Evolutionary conservation across 2,797 vertebrate species (phyloP).

Genomic region (Xyrichtys novacula): DNA sequence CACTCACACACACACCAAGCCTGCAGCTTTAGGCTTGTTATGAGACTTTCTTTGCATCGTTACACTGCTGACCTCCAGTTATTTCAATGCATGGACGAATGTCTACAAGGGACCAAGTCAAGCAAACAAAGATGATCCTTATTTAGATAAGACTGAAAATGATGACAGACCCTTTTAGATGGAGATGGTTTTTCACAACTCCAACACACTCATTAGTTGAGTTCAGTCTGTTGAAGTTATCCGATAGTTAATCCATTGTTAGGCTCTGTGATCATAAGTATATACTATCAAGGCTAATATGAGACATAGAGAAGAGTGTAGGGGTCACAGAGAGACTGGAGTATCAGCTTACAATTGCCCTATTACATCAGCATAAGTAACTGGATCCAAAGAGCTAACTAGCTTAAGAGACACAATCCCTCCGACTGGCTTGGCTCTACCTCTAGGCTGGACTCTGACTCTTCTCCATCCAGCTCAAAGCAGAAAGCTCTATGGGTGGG

Average conservation of each 20-base stretch:
- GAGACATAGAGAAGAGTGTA: constrained; percentile 71
- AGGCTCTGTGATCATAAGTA: constrained; percentile 70
- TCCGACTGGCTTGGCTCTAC: constrained; percentile 70
- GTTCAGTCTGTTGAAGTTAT: constrained; percentile 67
- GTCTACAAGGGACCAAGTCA: constrained; percentile 42
- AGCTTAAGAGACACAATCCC: constrained; percentile 81
- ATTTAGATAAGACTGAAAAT: constrained; percentile 32
- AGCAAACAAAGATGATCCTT: constrained; percentile 34
- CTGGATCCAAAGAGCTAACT: constrained; percentile 81
- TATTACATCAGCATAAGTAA: constrained; percentile 84
- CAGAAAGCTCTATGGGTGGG: constrained; percentile 82
- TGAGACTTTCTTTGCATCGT: constrained; percentile 54
- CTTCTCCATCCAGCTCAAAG: constrained; percentile 71
- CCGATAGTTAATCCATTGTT: constrained; percentile 73
- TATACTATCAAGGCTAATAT: constrained; percentile 73
- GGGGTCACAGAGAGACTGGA: constrained; percentile 77
- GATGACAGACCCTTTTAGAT: constrained; percentile 3
- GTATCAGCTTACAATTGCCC: constrained; percentile 80
- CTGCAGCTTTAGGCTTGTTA: constrained; percentile 40
- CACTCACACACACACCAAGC: constrained; percentile 30
- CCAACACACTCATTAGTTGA: constrained; percentile 63
- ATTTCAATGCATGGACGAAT: constrained; percentile 29
- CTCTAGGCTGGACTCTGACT: constrained; percentile 76
- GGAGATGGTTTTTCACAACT: constrained; percentile 46
- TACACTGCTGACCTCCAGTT: constrained; percentile 55